Percentiles rank a stretch among this genome's conserved stretches.
Conservation (phyloP, 2,113 vertebrate genomes). For the Elephas maximus region DNA sequence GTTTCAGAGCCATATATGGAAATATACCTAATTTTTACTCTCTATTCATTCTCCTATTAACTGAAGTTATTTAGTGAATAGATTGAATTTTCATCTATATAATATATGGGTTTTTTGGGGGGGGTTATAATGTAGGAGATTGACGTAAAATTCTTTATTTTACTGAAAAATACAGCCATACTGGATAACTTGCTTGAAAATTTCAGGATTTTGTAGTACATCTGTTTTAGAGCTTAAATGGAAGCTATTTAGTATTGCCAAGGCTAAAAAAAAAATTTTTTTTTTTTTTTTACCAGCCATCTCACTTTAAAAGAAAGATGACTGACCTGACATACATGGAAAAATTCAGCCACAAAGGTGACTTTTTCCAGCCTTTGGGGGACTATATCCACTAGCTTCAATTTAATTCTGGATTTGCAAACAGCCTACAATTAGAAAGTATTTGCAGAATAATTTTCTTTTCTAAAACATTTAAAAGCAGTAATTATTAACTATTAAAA, state of each 20-base stretch:
- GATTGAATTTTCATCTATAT: slow-evolving; percentile 44
- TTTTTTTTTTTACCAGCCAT: slow-evolving; percentile 12
- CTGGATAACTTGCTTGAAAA: slow-evolving; percentile 37
- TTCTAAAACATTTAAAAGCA: slow-evolving; percentile 38
- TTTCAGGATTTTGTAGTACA: slow-evolving; percentile 19
- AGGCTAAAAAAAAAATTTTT: background rate
- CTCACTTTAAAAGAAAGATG: slow-evolving; percentile 30
- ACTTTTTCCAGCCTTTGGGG: background rate
- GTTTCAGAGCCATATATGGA: slow-evolving; percentile 30
- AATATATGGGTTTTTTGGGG: background rate
- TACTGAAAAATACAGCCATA: background rate
- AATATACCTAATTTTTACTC: background rate
- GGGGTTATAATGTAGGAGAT: background rate
- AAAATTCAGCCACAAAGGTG: background rate
- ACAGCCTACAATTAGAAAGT: background rate
- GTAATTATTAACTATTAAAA: slow-evolving; percentile 34
- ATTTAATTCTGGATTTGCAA: slow-evolving; percentile 26
- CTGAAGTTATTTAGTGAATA: slow-evolving; percentile 8
- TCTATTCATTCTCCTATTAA: slow-evolving; percentile 20
- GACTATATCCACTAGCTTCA: background rate
- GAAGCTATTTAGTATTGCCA: slow-evolving; percentile 38
- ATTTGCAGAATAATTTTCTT: slow-evolving; percentile 42
- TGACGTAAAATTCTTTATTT: slow-evolving; percentile 44
- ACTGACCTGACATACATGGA: slow-evolving; percentile 32
- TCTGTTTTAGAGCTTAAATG: background rate